Evolutionary conservation across 2,797 vertebrate genomes (phyloP), one percentile per base, ranked within the genome.

Genomic region (Miopithecus talapoin): DNA sequence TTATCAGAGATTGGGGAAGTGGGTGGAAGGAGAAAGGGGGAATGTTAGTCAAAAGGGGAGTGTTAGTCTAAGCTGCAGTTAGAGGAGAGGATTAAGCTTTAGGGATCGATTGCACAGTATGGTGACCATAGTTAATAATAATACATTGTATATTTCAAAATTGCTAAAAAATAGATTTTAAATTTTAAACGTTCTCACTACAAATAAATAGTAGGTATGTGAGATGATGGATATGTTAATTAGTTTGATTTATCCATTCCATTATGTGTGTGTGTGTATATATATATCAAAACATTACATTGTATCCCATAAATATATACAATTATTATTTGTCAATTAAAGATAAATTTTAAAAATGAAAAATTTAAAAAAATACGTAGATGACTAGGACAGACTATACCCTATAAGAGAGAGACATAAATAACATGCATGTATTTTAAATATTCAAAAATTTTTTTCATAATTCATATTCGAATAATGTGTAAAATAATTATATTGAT

Each of bases 371-470:
- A 96, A 94, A 95, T 57, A 74, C 22, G 5, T 28, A 85, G 46
- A 46, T 72, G 48, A 89, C 26, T 26, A 84, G 55, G 30, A 74
- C 10, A 24, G 46, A 68, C n/a, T 59, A 2, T 83, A 90, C 5
- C 41, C 21, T 75, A 30, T 24, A 41, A 48, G 61, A 91, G 85
- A 64, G 10, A 94, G 19, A 87, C 14, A 91, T 33, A 89, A 94
- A 84, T 55, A 86, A 94, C 93, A 61, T 36, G 89, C 26, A 55
- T 30, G 6, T 81, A 91, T 87, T 92, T 91, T 48, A 89, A 92
- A 96, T 78, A 84, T 48, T 78, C 43, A 86, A 41, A 64, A 68
- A 1, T 19, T 68, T 68, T 68, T 68, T 68, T 68, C 33, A 68
- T n/a, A 33, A 68, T 68, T 68, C 7, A 33, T 68, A 6, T n/a